Conservation (phyloP, 1,140 invertebrate species). For the Portunus trituberculatus region DNA sequence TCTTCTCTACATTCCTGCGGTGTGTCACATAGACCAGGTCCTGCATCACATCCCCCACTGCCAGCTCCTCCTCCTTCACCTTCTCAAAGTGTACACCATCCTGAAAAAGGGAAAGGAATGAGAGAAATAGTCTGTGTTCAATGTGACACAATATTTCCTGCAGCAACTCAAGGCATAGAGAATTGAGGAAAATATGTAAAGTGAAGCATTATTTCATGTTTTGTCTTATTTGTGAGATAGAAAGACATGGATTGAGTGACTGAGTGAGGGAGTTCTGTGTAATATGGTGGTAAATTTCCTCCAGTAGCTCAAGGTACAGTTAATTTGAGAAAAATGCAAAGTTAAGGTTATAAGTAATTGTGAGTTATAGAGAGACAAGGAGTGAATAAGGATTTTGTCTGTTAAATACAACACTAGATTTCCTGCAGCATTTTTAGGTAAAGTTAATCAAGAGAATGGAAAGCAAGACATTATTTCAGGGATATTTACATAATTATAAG, state of each 20-base stretch:
- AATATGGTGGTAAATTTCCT: too few species aligned
- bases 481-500: neutral
- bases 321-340: too few species aligned
- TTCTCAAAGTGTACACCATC: conserved; percentile 86
- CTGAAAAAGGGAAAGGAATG: conserved; percentile 77
- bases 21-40: conserved; percentile 94
- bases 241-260: neutral
- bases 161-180: too few species aligned
- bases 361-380: neutral
- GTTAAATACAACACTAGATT: neutral
- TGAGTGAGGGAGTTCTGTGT: too few species aligned
- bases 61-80: conserved; percentile 86
- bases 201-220: too few species aligned
- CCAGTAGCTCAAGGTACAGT: too few species aligned
- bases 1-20: conserved; percentile 91
- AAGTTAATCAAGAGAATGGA: neutral
- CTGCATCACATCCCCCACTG: conserved; percentile 85
- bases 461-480: neutral
- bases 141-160: neutral
- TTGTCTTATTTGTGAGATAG: too few species aligned
- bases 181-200: too few species aligned
- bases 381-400: too few species aligned
- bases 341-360: too few species aligned
- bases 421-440: neutral
- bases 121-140: neutral